Base-by-base conservation (phyloP, 1,140 invertebrate species). In the Sitodiplosis mosellana region DNA sequence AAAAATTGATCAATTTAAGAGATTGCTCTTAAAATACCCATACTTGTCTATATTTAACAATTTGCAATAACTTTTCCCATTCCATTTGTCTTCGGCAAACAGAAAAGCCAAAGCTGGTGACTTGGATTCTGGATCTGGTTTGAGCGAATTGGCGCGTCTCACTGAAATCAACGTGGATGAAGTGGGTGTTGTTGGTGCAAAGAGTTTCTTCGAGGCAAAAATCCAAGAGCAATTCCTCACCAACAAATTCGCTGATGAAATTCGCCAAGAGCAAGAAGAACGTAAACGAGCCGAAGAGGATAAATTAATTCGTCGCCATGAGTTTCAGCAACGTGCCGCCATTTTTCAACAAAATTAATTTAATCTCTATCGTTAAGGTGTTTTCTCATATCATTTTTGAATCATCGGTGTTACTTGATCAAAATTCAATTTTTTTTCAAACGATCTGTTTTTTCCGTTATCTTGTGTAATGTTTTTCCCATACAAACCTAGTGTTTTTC, bases 171-270 rank as follows among this genome's bases (percentile, higher is more conserved):
- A 87, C 59, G 86, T 91, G 1, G 83, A 87, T 45, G 78, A 89
- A 70, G 85, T 88, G 18, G 87, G 87, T 18, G 87, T 91, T 0
- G 81, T 77, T 50, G 87, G 86, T 20, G 87, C 87, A 2, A 91
- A 90, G 61, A 78, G 80, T 57, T 91, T 91, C 67, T 92, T 91
- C 57, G 86, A 91, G 71, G 86, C 87, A 2, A 92, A 91, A 77
- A 90, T 92, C 54, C 82, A 87, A 61, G 79, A 90, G 59, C 68
- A 87, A 33, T 64, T 76, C 8, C 79, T 79, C 56, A 71, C 76
- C 42, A 87, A 77, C 55, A 88, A 88, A 65, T 90, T 90, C 62
- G 84, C 88, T 56, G 76, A 83, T 53, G 87, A 91, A 66, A 88
- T 91, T 41, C 72, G 80, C 45, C 75, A 80, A 59, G 87, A 91